Base-by-base conservation (phyloP, 1,140 invertebrate genomes). In the Luehdorfia chinensis region DNA sequence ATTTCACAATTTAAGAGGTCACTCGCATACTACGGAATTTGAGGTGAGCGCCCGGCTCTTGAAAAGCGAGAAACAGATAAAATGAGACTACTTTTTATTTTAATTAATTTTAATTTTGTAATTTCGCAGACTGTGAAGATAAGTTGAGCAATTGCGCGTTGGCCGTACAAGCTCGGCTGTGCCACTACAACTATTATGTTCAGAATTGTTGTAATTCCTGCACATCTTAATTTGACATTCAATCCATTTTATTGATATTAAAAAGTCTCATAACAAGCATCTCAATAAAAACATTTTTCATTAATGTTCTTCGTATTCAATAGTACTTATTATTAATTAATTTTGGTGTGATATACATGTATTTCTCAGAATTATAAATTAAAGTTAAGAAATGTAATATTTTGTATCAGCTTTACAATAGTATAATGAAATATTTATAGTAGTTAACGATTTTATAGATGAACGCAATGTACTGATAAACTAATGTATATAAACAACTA, bases 171-270 rank as follows among this genome's bases (percentile, higher is more conserved):
- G 93, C 94, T 5, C 87, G 94, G 28, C 89, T 96, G 0, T 96
- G 95, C 75, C 90, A 90, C 64, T 95, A 95, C 70, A 90, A 92
- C 46, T 95, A 94, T 78, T 96, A 96, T 77, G 90, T 90, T 19
- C 89, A 89, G 23, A 92, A 93, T 32, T 96, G 95, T 66, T 96
- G 95, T 74, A 68, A 88, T 12, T 93, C 93, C 12, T 94, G 93
- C 50, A 64, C 39, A 25, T 60, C 61, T 12, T 19, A 19, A 11
- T 9, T 2, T 49, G 59, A 48, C 66, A 45, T 59, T 47, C 37
- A 33, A n/a, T n/a, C n/a, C n/a, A n/a, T n/a, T n/a, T 15, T 39
- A 27, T 6, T 27, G 1, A 27, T 7, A 8, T 2, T n/a, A 23
- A 37, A 1, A n/a, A 13, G 7, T 13, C 12, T 25, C 21, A 11